phyloP scores from a whole-genome alignment of 2,888 invertebrate species.

The Synergus laeviventris region DNA sequence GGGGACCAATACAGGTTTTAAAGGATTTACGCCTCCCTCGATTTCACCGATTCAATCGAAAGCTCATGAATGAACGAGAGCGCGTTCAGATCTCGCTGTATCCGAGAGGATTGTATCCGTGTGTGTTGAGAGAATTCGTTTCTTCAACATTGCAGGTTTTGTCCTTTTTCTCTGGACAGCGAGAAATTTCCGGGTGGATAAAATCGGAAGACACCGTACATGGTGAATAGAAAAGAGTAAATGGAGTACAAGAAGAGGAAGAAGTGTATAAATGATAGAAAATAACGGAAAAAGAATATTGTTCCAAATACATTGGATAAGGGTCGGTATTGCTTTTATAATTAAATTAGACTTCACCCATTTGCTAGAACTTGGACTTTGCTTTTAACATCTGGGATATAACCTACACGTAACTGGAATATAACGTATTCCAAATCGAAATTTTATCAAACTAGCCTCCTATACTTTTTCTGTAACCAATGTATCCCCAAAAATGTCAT shows the following conservation, averaged over 20 bases:
- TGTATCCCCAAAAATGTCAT: neutral
- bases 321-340: neutral
- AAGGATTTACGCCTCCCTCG: conserved; percentile 59
- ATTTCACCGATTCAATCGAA: conserved; percentile 62
- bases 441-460: too few relatives aligned
- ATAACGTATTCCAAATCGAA: too few relatives aligned
- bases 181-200: conserved; percentile 57
- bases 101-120: neutral
- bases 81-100: conserved; percentile 24
- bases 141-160: conserved; percentile 33
- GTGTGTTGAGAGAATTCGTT: conserved; percentile 43
- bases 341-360: neutral
- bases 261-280: too few relatives aligned
- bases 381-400: too few relatives aligned
- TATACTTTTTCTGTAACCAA: neutral
- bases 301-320: neutral
- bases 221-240: too few relatives aligned
- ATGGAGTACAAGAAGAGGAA: too few relatives aligned
- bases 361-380: too few relatives aligned
- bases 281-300: too few relatives aligned
- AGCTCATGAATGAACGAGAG: conserved; percentile 66
- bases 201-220: conserved; percentile 34
- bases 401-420: too few relatives aligned
- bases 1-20: conserved; percentile 47
- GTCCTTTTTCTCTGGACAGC: conserved; percentile 51